Evolutionary conservation across 2,113 vertebrate species (phyloP).

Genomic region (Odobenus rosmarus): DNA sequence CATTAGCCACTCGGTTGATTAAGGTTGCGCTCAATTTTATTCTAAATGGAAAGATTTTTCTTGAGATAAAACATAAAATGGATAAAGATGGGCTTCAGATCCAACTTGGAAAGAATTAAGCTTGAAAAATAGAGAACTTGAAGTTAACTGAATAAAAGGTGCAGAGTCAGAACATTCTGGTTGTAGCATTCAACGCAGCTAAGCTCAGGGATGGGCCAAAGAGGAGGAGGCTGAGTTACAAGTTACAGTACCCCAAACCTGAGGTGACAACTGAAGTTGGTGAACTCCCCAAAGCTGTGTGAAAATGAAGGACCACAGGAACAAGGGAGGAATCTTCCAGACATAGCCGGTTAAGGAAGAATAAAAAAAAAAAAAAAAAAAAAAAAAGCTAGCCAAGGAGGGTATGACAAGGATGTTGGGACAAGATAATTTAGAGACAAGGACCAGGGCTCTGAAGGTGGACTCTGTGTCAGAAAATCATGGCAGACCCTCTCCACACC

Average conservation of each 20-base stretch:
- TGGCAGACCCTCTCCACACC: not conserved
- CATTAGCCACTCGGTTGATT: not conserved
- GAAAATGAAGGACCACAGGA: not conserved
- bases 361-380: not conserved
- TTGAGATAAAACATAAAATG: not conserved
- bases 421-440: not conserved
- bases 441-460: not conserved
- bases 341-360: not conserved
- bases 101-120: not conserved
- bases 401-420: not conserved
- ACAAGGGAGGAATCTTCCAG: not conserved
- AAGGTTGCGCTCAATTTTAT: not conserved
- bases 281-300: not conserved
- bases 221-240: not conserved
- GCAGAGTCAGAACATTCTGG: not conserved
- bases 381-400: too few species aligned
- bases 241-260: not conserved
- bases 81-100: not conserved
- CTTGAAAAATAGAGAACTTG: not conserved
- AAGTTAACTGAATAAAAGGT: not conserved
- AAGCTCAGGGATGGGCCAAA: not conserved
- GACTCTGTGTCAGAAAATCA: not conserved
- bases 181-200: not conserved
- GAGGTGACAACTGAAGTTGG: not conserved
- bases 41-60: not conserved